A percentile compares a stretch with the other conserved stretches of the same genome.
phyloP scores from a whole-genome alignment of 2,113 vertebrate species.

The Theropithecus gelada region DNA sequence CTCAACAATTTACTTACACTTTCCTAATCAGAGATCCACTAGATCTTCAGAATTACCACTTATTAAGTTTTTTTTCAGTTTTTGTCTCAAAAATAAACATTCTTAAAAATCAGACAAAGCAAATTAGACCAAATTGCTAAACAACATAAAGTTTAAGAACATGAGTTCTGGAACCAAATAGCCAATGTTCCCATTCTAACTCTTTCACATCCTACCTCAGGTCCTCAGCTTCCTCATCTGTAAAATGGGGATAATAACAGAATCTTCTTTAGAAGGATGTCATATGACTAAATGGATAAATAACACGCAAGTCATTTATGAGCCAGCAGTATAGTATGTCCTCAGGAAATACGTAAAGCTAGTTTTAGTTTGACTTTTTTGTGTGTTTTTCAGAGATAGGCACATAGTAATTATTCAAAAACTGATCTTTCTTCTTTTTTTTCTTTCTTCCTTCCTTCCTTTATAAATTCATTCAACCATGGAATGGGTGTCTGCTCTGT shows the following conservation, averaged over 20 bases:
- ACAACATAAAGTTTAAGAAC: not conserved
- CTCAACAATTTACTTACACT: not conserved
- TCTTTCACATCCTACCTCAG: not conserved
- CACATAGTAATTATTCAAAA: not conserved
- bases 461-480: not conserved
- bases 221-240: not conserved
- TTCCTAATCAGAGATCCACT: not conserved
- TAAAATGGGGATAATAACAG: not conserved
- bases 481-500: not conserved
- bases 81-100: not conserved
- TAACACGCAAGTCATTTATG: not conserved
- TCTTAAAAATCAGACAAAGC: not conserved
- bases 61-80: not conserved
- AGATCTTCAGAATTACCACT: not conserved
- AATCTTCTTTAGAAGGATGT: not conserved
- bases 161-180: not conserved
- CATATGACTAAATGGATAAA: not conserved
- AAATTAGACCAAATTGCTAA: not conserved
- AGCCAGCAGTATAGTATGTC: not conserved
- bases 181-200: not conserved
- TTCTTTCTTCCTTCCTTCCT: not conserved
- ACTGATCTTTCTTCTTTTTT: not conserved
- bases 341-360: not conserved
- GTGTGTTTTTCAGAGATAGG: not conserved
- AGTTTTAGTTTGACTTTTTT: constrained; percentile 1